Base-by-base conservation (phyloP, 1,140 invertebrate species). In the Orchestia grillus region DNA sequence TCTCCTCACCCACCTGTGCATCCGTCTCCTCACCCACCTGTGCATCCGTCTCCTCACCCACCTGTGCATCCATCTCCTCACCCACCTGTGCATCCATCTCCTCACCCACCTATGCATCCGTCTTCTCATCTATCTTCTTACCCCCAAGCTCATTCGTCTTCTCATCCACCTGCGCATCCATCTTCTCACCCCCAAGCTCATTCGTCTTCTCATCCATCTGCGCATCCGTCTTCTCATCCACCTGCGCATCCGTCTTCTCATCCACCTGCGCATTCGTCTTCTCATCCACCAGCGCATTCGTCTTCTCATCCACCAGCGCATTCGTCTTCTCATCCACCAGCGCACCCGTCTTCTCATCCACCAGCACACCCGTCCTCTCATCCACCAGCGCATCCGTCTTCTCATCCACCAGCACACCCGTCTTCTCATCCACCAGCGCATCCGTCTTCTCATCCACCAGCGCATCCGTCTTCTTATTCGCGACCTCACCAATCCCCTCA, bases 51-150 rank as follows among this genome's bases (percentile, higher is more conserved):
- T 23, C 44, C 45, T 44, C 44, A 96, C 41, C 87, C n/a, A 41
- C 19, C 44, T 16, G 57, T n/a, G n/a, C n/a, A n/a, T 96, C 90
- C 47, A 41, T 40, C 95, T 0, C 36, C 95, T 45, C 87, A 90
- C 15, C 40, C 42, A 40, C 42, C 87, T 19, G 23, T n/a, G 45
- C 53, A 87, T 44, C 90, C 96, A 90, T 90, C 96, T 36, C 95
- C 95, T 91, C 77, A 44, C 92, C 96, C 96, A 8, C 96, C 96
- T n/a, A n/a, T n/a, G 28, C 96, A 96, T 95, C 95, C 96, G n/a
- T 95, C 96, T 41, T 45, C 23, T 40, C 92, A 94, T 88, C n/a
- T n/a, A n/a, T n/a, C 87, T 28, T 95, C 95, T 88, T 87, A 88
- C 47, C 90, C 87, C 15, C 87, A 87, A n/a, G n/a, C 62, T 77